Base-by-base conservation (phyloP, 2,113 vertebrate genomes). In the Todiramphus chloris region DNA sequence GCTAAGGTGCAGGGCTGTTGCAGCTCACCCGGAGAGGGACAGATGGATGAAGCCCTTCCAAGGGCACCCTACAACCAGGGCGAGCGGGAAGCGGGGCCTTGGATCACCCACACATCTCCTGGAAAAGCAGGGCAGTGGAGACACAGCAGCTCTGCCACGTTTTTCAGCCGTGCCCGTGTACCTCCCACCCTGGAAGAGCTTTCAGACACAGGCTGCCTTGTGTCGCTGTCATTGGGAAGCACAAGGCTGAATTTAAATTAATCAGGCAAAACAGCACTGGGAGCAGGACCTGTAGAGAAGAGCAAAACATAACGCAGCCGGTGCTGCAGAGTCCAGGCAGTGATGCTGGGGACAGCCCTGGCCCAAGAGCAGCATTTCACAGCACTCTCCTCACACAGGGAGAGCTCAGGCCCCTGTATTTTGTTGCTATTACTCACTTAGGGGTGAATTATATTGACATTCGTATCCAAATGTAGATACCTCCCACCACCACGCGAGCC, bases 111-210 rank as follows among this genome's bases (percentile, higher is more conserved):
- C 30, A 27, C 1, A 1, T 53, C 56, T 68, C 35, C 79, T 58
- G 72, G 21, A 50, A 73, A 21, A 83, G 70, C 67, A 62, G 46
- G 21, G 76, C 19, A 11, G 13, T 0, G 1, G 20, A 15, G 10
- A 46, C 3, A 4, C 3, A 3, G 63, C 30, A 83, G 72, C n/a
- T 75, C 43, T 16, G 6, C 13, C 0, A 0, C 2, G 1, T 23
- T 68, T 77, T 68, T 48, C 16, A 46, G n/a, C n/a, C 33, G 25
- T 28, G 20, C 13, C 50, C 0, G 0, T 4, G 5, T 24, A 46
- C 0, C 39, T 83, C 30, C 30, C 25, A 9, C 11, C 16, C 15
- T 31, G 31, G n/a, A 39, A 74, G 46, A 0, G 2, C 41, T 64
- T 75, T 67, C 44, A 75, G 53, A 37, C 23, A 43, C 35, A 33